Evolutionary conservation across 2,113 vertebrate genomes (phyloP).

Genomic region (Tiliqua scincoides): DNA sequence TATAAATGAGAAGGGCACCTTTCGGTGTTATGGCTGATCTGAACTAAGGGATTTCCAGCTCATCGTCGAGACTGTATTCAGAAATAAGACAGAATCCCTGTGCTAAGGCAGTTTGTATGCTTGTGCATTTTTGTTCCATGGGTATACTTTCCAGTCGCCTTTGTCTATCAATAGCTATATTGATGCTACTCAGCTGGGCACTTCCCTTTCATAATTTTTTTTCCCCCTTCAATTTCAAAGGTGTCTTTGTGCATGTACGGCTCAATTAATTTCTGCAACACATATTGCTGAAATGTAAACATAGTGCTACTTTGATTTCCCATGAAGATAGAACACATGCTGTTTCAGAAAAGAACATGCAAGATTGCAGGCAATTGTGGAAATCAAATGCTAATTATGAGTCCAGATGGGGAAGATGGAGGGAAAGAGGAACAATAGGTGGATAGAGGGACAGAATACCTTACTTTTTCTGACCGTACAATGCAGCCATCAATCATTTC

Average conservation of each 20-base stretch:
- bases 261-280: slow-evolving; percentile 50
- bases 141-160: neutral
- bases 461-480: slow-evolving; percentile 37
- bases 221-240: slow-evolving; percentile 2
- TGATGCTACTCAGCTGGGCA: slow-evolving; percentile 16
- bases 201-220: neutral
- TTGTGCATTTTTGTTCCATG: neutral
- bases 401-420: slow-evolving; percentile 11
- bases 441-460: slow-evolving; percentile 5
- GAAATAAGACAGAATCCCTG: neutral
- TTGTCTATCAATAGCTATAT: neutral
- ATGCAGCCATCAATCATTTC: slow-evolving; percentile 37
- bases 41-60: neutral
- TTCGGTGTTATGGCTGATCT: too few relatives aligned
- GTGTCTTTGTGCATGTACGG: slow-evolving; percentile 22
- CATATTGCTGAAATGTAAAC: slow-evolving; percentile 53
- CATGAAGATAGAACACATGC: slow-evolving; percentile 63
- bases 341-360: slow-evolving; percentile 64
- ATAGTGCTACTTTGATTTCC: slow-evolving; percentile 61
- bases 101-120: neutral
- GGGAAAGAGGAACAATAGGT: neutral
- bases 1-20: neutral
- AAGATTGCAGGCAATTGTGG: slow-evolving; percentile 52
- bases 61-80: neutral
- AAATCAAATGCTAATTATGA: slow-evolving; percentile 66